Base-by-base conservation (phyloP, 2,797 vertebrate species). In the Xiphophorus birchmanni region DNA sequence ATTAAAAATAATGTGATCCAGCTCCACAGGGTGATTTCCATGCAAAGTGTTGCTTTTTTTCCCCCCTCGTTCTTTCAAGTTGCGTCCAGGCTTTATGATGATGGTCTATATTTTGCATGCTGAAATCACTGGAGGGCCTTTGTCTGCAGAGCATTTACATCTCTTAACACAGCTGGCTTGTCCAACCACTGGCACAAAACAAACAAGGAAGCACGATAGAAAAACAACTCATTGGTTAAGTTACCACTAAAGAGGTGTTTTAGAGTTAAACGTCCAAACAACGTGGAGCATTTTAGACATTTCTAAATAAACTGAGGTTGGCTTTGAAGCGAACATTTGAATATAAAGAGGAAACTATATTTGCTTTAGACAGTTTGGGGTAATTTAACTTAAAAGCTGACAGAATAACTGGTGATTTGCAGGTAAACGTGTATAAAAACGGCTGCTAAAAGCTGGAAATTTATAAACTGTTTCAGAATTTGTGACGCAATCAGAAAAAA, bases 181-280 rank as follows among this genome's bases (percentile, higher is more conserved):
- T 80, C 85, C 94, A 94, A 94, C 90, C 90, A 91, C 92, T 92
- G 92, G 91, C 86, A 80, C 92, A 93, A 93, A 94, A 86, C 86
- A 94, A 95, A 94, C 93, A 94, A 89, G 84, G 86, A 88, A 92
- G 88, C 74, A 73, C 67, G 79, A 75, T 89, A 92, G 90, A 93
- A 91, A 94, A 94, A 95, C 90, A 93, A 93, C 86, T 75, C 63
- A 2, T 72, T 94, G 90, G 80, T 92, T 92, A 90, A 90, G 80
- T 93, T 91, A 93, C 95, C 95, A 94, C 95, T 96, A 95, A 96
- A 95, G 91, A 96, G 92, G 82, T 85, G 84, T 90, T 94, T 95
- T 93, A 95, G 91, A 89, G 88, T 85, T 88, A 81, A 93, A 92
- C 83, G 73, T 91, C 90, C 88, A 94, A 94, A 95, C 94, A 93